Conservation (phyloP, 2,797 vertebrate genomes). For the Tangara arthus region DNA sequence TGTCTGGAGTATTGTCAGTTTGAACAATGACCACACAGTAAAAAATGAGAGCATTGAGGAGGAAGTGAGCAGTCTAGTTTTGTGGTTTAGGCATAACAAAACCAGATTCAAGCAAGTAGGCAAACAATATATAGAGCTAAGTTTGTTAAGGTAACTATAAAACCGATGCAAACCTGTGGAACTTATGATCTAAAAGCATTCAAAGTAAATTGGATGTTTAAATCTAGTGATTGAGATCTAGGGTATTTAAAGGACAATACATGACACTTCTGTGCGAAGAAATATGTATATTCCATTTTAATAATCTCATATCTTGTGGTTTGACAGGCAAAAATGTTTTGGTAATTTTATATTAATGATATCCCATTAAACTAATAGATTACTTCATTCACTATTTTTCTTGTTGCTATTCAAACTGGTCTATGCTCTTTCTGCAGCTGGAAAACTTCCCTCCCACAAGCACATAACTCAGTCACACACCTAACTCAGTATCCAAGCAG, state of each 20-base stretch:
- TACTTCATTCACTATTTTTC: background rate
- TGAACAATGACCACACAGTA: fast-evolving
- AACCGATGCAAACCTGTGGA: background rate
- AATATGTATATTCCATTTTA: background rate
- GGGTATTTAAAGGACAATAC: background rate
- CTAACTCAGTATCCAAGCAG: background rate
- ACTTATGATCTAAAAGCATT: background rate
- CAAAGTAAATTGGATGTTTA: background rate
- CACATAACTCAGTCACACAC: background rate
- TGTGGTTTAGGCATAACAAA: background rate
- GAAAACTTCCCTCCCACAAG: background rate
- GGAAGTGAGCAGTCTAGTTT: background rate
- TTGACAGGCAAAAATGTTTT: background rate
- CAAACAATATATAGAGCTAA: background rate
- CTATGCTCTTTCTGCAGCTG: background rate
- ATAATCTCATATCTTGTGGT: background rate
- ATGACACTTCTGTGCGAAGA: background rate
- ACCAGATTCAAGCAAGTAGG: background rate
- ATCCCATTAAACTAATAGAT: background rate
- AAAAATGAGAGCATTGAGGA: background rate
- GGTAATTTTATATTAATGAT: background rate
- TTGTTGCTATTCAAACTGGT: background rate
- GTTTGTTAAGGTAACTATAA: background rate
- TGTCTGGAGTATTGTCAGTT: background rate
- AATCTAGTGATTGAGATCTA: background rate